These are phyloP conservation scores for Adelges cooleyi DNA, from an alignment of 1,140 invertebrate species.

Conservation along the genomic window DNA sequence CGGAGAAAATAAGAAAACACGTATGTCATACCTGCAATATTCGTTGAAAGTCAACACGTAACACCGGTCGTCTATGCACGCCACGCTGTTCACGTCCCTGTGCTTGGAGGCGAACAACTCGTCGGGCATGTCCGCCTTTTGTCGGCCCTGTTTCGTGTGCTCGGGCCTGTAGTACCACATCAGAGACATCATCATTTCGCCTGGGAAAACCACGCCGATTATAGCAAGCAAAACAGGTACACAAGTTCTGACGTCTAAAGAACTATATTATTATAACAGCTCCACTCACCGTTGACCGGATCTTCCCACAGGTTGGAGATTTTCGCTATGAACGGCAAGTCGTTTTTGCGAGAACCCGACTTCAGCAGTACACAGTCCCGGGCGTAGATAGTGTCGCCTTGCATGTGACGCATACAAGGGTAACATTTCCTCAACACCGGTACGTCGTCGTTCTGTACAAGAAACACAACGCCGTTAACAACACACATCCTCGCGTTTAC, in stretches of 20 bases:
- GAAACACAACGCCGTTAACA: no score
- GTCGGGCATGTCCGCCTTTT: conserved; percentile 63
- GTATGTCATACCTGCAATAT: conserved; percentile 87
- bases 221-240: not conserved
- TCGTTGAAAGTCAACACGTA: conserved; percentile 94
- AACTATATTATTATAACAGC: not conserved
- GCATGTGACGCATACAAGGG: conserved; percentile 70
- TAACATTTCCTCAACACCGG: conserved; percentile 67
- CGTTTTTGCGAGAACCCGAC: conserved; percentile 67
- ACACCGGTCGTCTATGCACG: conserved; percentile 96
- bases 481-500: not conserved
- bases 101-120: conserved; percentile 93
- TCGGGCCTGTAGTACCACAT: conserved; percentile 97
- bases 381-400: conserved; percentile 72
- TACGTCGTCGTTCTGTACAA: conserved; percentile 65
- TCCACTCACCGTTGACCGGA: conserved; percentile 67
- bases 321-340: conserved; percentile 88
- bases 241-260: not conserved
- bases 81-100: conserved; percentile 85
- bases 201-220: conserved; percentile 42
- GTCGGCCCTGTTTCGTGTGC: conserved; percentile 80
- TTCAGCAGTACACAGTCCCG: conserved; percentile 81
- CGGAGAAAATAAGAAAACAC: no score
- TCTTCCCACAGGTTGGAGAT: conserved; percentile 89
- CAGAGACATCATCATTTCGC: conserved; percentile 93